Base-by-base conservation (phyloP, 30 jellyfish, hydroid and myxozoan genomes). In the Morbakka virulenta region DNA sequence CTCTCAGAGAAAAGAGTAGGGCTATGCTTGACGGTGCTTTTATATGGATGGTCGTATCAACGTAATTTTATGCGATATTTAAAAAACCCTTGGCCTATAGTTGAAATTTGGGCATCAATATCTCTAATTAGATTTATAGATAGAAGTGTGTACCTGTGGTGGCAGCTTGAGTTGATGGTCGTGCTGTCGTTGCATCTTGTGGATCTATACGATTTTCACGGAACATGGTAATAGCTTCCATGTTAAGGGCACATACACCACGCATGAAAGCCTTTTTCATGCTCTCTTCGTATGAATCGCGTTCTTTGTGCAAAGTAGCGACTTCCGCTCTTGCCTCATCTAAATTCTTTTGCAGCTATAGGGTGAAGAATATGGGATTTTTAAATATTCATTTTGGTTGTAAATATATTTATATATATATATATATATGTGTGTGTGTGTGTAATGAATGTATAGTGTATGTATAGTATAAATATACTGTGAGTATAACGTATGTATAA, bases 181-280 rank as follows among this genome's bases (percentile, higher is more conserved):
- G n/a, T n/a, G n/a, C n/a, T n/a, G n/a, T n/a, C n/a, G n/a, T n/a
- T n/a, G n/a, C n/a, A n/a, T n/a, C n/a, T n/a, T n/a, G n/a, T n/a
- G n/a, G n/a, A n/a, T 88, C 97, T 4, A 57, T 76, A 12, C 66
- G 87, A 20, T 79, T 85, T 49, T 74, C 96, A 34, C 77, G 64
- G 71, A 91, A 91, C 96, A 91, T 91, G 28, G 67, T 57, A 96
- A 91, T 91, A n/a, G 98, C 98, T 68, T 91, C 98, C 96, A 91
- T 84, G 53, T 91, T 91, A 33, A 91, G 52, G 3, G 98, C 98
- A 50, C 98, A 91, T 3, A 91, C 98, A 2, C 98, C 98, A 52
- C 98, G 62, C 98, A 91, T 91, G 57, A 91, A 91, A 0, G 98
- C 98, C 57, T 91, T 91, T 73, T 91, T 91, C 98, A 91, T 91